A percentile compares a stretch with the other conserved stretches of the same genome.
Conservation (phyloP, 2,888 invertebrate species). For the Monoplex corrugatus region DNA sequence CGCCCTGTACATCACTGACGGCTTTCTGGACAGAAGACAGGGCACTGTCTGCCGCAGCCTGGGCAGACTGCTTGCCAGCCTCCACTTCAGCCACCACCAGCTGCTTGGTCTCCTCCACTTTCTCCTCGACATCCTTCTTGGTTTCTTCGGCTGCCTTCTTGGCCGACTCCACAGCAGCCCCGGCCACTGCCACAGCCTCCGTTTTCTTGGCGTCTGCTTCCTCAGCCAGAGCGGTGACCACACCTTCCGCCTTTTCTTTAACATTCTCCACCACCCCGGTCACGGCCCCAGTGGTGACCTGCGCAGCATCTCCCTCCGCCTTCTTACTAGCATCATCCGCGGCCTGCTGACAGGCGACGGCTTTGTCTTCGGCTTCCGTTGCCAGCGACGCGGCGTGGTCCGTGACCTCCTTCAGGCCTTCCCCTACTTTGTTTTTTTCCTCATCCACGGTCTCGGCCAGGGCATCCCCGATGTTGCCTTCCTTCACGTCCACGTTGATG, state of each 20-base stretch:
- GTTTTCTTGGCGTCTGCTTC: constrained; percentile 44
- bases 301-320: neutral
- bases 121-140: constrained; percentile 23
- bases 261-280: neutral
- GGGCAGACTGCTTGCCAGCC: neutral
- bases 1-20: neutral
- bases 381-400: constrained; percentile 49
- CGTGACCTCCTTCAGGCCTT: constrained; percentile 27
- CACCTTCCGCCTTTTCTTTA: neutral
- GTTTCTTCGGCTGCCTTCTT: neutral
- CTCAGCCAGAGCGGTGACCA: neutral
- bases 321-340: constrained; percentile 22
- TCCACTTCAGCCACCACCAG: constrained; percentile 31
- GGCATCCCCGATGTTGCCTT: no score
- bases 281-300: neutral
- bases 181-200: constrained; percentile 17
- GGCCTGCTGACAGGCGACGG: constrained; percentile 23
- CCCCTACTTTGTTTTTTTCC: neutral
- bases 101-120: neutral
- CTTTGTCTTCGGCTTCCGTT: constrained; percentile 38
- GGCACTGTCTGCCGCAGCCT: neutral
- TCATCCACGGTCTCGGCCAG: neutral
- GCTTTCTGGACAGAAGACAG: neutral
- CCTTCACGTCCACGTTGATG: constrained; percentile 36
- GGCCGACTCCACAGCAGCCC: neutral